Evolutionary conservation across 2,113 vertebrate genomes (phyloP).

Genomic region (Synodontis membranacea): DNA sequence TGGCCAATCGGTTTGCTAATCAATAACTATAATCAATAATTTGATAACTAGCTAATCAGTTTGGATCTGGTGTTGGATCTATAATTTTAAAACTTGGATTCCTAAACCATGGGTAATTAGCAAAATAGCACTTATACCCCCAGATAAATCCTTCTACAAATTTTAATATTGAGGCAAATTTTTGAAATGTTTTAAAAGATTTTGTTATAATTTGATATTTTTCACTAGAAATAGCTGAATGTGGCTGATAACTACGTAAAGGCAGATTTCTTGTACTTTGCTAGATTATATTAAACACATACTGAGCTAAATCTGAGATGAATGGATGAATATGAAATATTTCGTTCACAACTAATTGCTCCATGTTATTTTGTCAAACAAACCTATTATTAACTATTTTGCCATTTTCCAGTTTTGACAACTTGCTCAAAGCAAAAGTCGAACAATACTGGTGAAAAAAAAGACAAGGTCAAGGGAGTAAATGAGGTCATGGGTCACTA

Average conservation of each 20-base stretch:
- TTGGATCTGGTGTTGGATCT: background rate
- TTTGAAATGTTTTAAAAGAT: background rate
- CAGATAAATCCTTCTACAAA: background rate
- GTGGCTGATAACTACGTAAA: background rate
- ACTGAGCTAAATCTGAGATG: background rate
- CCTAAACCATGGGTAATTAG: background rate
- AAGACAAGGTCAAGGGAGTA: background rate
- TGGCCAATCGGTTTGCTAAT: too few relatives aligned
- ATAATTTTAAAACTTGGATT: background rate
- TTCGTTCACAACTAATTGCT: background rate
- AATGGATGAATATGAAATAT: too few relatives aligned
- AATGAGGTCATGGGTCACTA: background rate
- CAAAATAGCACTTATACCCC: background rate
- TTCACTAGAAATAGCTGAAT: background rate
- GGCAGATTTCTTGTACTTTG: background rate
- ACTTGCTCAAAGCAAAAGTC: background rate
- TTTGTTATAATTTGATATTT: background rate
- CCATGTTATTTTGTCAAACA: background rate
- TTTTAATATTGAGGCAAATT: background rate
- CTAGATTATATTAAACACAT: background rate
- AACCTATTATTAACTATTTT: background rate
- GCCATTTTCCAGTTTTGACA: background rate
- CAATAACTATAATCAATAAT: too few relatives aligned
- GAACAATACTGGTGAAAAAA: background rate
- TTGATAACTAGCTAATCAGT: too few relatives aligned